These are phyloP conservation scores for Brachynemurus nebulosus DNA, from an alignment of 2,888 invertebrate species.

Conservation along the genomic window DNA sequence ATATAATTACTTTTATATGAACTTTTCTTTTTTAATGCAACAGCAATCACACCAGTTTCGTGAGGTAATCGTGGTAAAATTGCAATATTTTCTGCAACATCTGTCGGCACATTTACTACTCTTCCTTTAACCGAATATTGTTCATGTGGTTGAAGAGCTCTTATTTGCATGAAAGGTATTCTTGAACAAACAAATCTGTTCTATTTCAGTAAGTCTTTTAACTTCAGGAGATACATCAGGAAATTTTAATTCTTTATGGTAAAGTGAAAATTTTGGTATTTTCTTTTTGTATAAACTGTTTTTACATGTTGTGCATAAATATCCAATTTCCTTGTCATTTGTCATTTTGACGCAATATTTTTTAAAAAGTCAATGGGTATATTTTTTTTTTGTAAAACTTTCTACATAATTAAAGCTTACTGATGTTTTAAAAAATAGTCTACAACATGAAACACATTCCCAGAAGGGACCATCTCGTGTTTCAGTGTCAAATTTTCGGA, in stretches of 20 bases:
- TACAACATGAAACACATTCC: no score
- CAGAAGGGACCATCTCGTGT: no score
- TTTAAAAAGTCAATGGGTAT: background rate
- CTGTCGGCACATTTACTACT: background rate
- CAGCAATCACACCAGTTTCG: background rate
- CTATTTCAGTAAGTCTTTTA: background rate
- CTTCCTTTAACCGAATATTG: background rate
- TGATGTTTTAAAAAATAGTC: no score
- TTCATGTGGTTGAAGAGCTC: background rate
- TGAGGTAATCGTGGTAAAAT: background rate
- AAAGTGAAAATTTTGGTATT: background rate
- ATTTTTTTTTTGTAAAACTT: background rate
- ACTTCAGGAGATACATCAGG: background rate
- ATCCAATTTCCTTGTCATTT: background rate
- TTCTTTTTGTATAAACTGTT: background rate
- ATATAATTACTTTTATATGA: background rate
- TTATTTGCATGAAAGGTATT: constrained; percentile 2
- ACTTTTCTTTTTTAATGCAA: background rate
- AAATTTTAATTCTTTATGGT: background rate
- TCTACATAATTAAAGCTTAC: no score
- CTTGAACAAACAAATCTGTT: background rate
- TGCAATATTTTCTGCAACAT: background rate
- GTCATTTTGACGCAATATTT: background rate
- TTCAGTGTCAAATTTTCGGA: no score
- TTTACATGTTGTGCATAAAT: background rate